Percentiles rank a stretch among this genome's conserved stretches.
Conservation (phyloP, 2,888 invertebrate genomes). For the Fragum whitleyi region DNA sequence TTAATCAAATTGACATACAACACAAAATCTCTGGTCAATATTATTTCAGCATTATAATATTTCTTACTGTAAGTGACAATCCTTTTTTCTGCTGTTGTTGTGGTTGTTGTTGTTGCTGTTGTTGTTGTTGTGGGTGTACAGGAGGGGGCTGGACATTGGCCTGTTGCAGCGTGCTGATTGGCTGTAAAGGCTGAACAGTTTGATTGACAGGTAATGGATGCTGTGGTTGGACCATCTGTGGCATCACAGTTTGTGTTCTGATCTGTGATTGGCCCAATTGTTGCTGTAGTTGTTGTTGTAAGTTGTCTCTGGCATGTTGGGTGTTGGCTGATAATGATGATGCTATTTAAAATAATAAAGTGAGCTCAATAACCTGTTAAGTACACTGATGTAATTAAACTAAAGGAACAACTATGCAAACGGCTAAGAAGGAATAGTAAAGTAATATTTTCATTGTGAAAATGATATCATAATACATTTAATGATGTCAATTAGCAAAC, state of each 20-base stretch:
- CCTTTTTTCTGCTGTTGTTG: conserved; percentile 80
- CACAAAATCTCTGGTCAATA: too few relatives aligned
- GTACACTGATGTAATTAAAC: too few relatives aligned
- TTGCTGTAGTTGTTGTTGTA: conserved; percentile 82
- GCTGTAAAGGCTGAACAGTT: conserved; percentile 59
- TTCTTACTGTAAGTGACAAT: conserved; percentile 84
- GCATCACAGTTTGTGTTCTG: conserved; percentile 62
- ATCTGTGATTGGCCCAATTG: conserved; percentile 79
- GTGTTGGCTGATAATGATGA: conserved; percentile 61
- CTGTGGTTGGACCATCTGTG: conserved; percentile 21
- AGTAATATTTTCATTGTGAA: not conserved
- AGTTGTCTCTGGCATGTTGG: conserved; percentile 81
- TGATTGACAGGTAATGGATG: conserved; percentile 57
- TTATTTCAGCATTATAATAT: too few relatives aligned
- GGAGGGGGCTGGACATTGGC: conserved; percentile 43
- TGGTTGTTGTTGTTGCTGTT: conserved; percentile 68
- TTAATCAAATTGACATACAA: too few relatives aligned
- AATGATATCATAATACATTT: too few relatives aligned
- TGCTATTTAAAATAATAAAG: conserved; percentile 44
- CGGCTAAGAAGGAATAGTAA: too few relatives aligned
- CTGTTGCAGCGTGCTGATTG: conserved; percentile 49
- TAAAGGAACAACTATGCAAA: too few relatives aligned
- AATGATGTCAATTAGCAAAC: too few relatives aligned
- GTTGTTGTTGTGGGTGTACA: conserved; percentile 22
- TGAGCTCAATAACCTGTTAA: too few relatives aligned